Evolutionary conservation across 2,888 invertebrate species (phyloP).

Genomic region (Pyrrhia umbra): DNA sequence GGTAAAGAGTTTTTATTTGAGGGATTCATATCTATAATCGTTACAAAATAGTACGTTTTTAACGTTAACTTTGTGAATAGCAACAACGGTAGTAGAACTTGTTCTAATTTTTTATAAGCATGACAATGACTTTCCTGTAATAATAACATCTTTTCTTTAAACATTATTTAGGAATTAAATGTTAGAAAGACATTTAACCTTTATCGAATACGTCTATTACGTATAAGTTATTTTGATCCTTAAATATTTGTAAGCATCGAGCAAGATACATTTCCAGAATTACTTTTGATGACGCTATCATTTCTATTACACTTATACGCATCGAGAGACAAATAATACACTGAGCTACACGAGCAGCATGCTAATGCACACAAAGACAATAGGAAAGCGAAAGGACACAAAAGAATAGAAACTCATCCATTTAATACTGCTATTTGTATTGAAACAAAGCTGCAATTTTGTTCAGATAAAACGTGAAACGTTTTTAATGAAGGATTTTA

Average conservation of each 20-base stretch:
- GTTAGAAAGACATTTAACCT: too few relatives aligned
- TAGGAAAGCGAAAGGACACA: conserved; percentile 55
- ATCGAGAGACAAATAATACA: conserved; percentile 31
- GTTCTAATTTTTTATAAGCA: too few relatives aligned
- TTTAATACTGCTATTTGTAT: conserved; percentile 46
- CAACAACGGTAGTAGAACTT: too few relatives aligned
- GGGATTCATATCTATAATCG: background rate
- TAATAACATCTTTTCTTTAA: too few relatives aligned
- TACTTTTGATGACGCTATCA: conserved; percentile 2
- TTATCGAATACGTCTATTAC: too few relatives aligned
- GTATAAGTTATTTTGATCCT: too few relatives aligned
- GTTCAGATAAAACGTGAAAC: conserved; percentile 22
- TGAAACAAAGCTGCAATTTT: conserved; percentile 44
- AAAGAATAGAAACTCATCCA: conserved; percentile 54
- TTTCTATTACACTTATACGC: conserved; percentile 28
- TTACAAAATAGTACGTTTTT: background rate
- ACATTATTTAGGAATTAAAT: too few relatives aligned
- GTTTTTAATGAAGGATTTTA: conserved; percentile 32
- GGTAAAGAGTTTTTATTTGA: conserved; percentile 1
- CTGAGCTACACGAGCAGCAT: conserved; percentile 24
- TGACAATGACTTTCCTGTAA: too few relatives aligned
- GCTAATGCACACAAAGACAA: conserved; percentile 48
- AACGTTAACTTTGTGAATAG: too few relatives aligned
- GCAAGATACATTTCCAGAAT: too few relatives aligned
- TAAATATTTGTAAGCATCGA: too few relatives aligned